phyloP scores from a whole-genome alignment of 2,113 vertebrate species.

The Heteronetta atricapilla region DNA sequence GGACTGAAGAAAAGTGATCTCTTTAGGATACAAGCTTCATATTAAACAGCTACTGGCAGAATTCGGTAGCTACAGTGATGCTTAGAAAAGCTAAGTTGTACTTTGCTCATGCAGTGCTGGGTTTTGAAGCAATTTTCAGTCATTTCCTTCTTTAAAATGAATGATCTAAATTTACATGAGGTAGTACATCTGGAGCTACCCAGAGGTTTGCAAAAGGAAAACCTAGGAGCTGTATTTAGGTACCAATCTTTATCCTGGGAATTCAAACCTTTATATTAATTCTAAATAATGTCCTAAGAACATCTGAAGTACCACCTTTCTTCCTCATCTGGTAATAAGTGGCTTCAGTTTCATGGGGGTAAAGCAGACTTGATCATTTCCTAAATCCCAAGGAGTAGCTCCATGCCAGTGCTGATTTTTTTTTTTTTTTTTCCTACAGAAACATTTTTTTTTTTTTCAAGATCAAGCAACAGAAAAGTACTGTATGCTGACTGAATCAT shows the following conservation, averaged over 20 bases:
- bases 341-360: neutral
- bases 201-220: neutral
- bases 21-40: neutral
- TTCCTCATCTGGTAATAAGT: neutral
- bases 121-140: neutral
- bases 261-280: neutral
- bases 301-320: neutral
- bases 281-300: neutral
- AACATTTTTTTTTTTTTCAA: neutral
- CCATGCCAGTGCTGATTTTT: neutral
- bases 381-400: neutral
- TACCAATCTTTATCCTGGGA: neutral
- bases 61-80: neutral
- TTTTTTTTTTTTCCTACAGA: neutral
- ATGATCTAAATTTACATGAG: neutral
- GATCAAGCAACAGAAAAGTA: neutral
- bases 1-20: neutral
- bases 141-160: constrained; percentile 1
- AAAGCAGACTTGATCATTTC: neutral
- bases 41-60: neutral
- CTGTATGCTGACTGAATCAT: neutral
- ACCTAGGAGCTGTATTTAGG: neutral
- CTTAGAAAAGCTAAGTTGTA: neutral
- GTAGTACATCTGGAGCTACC: neutral
- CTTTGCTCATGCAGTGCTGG: neutral